Conservation (phyloP, 2,797 vertebrate species). For the Peromyscus aztecus region DNA sequence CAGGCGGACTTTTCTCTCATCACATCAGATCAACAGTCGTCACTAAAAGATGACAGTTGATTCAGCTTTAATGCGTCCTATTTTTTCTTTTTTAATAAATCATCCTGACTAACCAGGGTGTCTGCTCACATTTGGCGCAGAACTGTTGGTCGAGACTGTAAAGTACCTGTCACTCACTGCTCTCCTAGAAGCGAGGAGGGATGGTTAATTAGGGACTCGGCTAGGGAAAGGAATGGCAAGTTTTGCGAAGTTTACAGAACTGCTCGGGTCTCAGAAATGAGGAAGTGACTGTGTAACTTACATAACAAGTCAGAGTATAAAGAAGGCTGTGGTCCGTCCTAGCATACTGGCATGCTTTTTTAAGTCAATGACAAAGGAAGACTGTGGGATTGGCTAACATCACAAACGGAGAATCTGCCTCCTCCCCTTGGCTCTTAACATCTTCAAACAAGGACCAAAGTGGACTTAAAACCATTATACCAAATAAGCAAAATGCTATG, state of each 20-base stretch:
- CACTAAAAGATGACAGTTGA: conserved; percentile 80
- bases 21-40: conserved; percentile 79
- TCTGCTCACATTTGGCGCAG: conserved; percentile 66
- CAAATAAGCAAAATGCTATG: neutral
- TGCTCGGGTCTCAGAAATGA: neutral
- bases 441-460: neutral
- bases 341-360: neutral
- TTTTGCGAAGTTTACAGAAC: conserved; percentile 39
- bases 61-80: conserved; percentile 73
- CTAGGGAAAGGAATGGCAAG: conserved; percentile 19
- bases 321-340: neutral
- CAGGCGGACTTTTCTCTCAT: conserved; percentile 87
- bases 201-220: conserved; percentile 24
- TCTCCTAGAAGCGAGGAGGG: neutral
- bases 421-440: conserved; percentile 19
- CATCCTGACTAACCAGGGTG: conserved; percentile 74
- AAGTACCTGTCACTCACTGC: conserved; percentile 28
- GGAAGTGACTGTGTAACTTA: neutral
- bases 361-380: conserved; percentile 38
- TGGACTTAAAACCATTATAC: neutral
- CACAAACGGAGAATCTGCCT: neutral
- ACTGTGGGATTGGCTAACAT: neutral
- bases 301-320: neutral
- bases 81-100: conserved; percentile 71
- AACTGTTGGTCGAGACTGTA: conserved; percentile 34